Percentiles rank a stretch among this genome's conserved stretches.
phyloP scores from a whole-genome alignment of 2,797 vertebrate species.

The Falco concolor region DNA sequence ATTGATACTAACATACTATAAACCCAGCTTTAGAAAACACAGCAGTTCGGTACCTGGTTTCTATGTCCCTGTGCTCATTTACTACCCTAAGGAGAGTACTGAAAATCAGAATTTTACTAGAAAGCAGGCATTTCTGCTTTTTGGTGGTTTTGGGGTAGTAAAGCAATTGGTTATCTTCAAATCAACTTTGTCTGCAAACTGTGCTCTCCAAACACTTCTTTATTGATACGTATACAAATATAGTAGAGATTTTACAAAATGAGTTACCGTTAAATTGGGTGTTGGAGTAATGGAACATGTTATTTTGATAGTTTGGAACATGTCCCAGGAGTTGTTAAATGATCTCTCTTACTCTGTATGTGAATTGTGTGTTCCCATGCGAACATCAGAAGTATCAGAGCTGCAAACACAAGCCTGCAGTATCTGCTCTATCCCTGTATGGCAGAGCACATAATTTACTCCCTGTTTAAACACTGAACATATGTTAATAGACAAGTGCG shows the following conservation, averaged over 20 bases:
- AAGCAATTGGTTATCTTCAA: background rate
- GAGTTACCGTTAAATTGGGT: background rate
- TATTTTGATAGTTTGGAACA: background rate
- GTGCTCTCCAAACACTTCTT: background rate
- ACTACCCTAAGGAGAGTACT: background rate
- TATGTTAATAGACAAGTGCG: background rate
- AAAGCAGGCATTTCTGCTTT: background rate
- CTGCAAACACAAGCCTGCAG: background rate
- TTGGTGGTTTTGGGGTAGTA: background rate
- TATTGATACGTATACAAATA: background rate
- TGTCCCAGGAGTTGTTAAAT: background rate
- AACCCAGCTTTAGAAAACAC: slow-evolving; percentile 15
- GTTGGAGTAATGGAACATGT: background rate
- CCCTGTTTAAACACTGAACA: background rate
- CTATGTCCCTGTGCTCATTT: background rate
- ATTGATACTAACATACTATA: background rate
- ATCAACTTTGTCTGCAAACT: background rate
- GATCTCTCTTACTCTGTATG: background rate
- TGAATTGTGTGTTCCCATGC: accelerated
- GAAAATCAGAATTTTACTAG: background rate
- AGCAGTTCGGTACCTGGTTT: background rate
- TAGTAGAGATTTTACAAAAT: background rate
- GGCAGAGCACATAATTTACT: background rate
- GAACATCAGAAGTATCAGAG: background rate
- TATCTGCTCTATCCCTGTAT: background rate